Evolutionary conservation across 2,888 invertebrate species (phyloP), one percentile per base, ranked within the genome.

Genomic region (Cantharis rufa): DNA sequence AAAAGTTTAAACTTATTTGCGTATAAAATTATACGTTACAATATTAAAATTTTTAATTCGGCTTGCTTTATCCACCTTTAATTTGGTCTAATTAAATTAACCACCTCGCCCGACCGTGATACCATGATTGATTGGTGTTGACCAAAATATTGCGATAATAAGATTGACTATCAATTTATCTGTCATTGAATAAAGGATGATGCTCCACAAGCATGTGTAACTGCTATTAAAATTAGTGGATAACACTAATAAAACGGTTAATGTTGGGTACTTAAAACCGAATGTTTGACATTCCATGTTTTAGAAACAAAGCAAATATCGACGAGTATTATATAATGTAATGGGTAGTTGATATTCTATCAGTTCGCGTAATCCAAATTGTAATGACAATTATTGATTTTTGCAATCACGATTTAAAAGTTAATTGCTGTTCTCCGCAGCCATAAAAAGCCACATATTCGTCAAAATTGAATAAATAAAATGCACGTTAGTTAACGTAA

Each of bases 331-430:
- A 62, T 79, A 48, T 48, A 48, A 48, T n/a, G 7, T 48, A 81
- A 80, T 80, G 74, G 79, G 78, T 78, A 80, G 80, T 82, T 82
- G 80, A 80, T 82, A 81, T 82, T 82, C 82, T 80, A 82, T 82
- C 81, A 81, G 81, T 72, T 72, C 71, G 72, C 74, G 76, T 79
- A 81, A 81, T 81, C 75, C 78, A 71, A 32, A 72, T 70, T 62
- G 79, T 80, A 81, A 81, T 78, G 81, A 78, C 78, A 75, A 74
- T 74, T 75, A 77, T 78, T 71, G 78, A 78, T 66, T 78, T 76
- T 78, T 78, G 81, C 81, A 82, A 82, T 82, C 82, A 78, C 80
- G 77, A 78, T 79, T 81, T 78, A 80, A 80, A 18, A 76, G 82
- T 81, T 82, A 82, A 82, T 81, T 81, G 81, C 80, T 71, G 77